A percentile compares a stretch with the other conserved stretches of the same genome.
Evolutionary conservation across 2,888 invertebrate species (phyloP).

Genomic region (Ditylenchus weischeri): DNA sequence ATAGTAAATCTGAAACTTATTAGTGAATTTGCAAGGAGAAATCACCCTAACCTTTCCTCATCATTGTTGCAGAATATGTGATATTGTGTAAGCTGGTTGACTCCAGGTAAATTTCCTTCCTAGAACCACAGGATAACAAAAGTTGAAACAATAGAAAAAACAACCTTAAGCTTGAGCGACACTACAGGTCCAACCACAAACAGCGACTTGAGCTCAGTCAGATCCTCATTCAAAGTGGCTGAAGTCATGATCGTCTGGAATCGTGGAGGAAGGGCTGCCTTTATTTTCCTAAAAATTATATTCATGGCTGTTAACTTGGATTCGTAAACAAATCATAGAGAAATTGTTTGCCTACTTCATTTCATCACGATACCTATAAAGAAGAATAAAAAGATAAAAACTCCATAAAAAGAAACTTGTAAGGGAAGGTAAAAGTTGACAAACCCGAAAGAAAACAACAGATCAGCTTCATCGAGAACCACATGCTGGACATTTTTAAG

Average conservation of each 20-base stretch:
- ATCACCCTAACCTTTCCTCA: slow-evolving; percentile 63
- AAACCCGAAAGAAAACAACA: slow-evolving; percentile 90
- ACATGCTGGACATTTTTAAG: slow-evolving; percentile 72
- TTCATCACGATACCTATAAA: slow-evolving; percentile 71
- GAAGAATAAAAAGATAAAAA: too few species aligned
- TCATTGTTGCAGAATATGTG: slow-evolving; percentile 77
- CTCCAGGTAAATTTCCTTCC: slow-evolving; percentile 54
- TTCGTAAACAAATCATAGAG: background rate
- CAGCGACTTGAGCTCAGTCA: slow-evolving; percentile 77
- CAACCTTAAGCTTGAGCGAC: slow-evolving; percentile 80
- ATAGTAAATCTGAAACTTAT: slow-evolving; percentile 70
- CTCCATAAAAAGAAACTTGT: slow-evolving; percentile 12
- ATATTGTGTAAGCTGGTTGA: slow-evolving; percentile 54
- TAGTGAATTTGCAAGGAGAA: background rate
- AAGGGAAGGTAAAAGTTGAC: background rate
- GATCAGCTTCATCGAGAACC: slow-evolving; percentile 97
- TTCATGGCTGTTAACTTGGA: background rate
- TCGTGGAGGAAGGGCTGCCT: slow-evolving; percentile 61
- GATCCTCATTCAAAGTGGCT: slow-evolving; percentile 90
- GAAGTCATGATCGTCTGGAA: slow-evolving; percentile 92
- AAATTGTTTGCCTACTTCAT: slow-evolving; percentile 62
- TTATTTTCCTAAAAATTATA: slow-evolving; percentile 38
- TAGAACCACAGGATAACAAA: slow-evolving; percentile 18
- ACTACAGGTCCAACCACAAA: slow-evolving; percentile 88
- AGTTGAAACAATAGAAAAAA: background rate